Percentiles rank a stretch among this genome's conserved stretches.
Evolutionary conservation across 1,140 invertebrate species (phyloP).

Genomic region (Rhynchophorus ferrugineus): DNA sequence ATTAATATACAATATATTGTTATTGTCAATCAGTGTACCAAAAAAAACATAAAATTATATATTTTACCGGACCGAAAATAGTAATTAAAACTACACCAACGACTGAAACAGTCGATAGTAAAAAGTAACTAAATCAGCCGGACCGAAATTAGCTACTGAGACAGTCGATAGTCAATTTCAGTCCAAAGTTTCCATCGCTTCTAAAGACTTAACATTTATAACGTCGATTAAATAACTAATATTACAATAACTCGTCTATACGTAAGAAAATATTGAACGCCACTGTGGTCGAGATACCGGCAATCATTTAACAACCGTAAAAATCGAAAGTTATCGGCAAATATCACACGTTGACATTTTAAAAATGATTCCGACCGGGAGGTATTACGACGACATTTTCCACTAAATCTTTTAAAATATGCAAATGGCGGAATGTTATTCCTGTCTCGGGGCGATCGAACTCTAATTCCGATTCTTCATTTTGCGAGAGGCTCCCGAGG

Average conservation of each 20-base stretch:
- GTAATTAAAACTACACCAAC: too few relatives aligned
- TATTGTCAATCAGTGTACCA: neutral
- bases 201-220: too few relatives aligned
- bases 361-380: neutral
- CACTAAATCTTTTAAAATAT: conserved; percentile 24
- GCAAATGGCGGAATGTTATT: conserved; percentile 23
- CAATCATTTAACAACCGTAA: neutral
- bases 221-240: too few relatives aligned
- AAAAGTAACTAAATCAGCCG: too few relatives aligned
- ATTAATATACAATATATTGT: too few relatives aligned
- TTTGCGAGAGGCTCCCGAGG: conserved; percentile 16
- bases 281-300: neutral
- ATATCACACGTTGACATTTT: neutral
- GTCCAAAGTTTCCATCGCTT: too few relatives aligned
- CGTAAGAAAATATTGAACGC: neutral
- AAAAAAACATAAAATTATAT: too few relatives aligned
- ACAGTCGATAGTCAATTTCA: too few relatives aligned
- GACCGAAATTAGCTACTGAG: too few relatives aligned
- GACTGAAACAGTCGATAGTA: too few relatives aligned
- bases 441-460: conserved; percentile 5
- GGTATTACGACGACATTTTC: conserved; percentile 13
- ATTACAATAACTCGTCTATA: neutral
- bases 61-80: too few relatives aligned
- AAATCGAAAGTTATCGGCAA: neutral
- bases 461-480: conserved; percentile 32